These are phyloP conservation scores for Operophtera brumata DNA, from an alignment of 2,888 invertebrate genomes.

Conservation along the genomic window DNA sequence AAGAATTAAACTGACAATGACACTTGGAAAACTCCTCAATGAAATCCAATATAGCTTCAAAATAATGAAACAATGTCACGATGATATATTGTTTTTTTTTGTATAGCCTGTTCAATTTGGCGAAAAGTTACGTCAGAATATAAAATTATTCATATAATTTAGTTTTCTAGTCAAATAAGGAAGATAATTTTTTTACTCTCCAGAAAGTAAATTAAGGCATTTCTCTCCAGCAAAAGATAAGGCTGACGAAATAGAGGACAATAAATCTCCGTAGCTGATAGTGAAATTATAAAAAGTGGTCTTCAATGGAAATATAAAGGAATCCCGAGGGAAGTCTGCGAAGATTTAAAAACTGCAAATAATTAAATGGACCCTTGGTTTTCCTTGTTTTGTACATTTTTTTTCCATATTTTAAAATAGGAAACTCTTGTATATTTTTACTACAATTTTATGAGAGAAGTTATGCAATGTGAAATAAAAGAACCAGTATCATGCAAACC, in stretches of 20 bases:
- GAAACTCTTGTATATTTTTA: not conserved
- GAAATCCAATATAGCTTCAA: too few relatives aligned
- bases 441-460: not conserved
- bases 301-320: conserved; percentile 41
- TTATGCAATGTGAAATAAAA: not conserved
- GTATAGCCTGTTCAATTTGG: too few relatives aligned
- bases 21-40: too few relatives aligned
- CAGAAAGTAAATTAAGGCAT: conserved; percentile 29
- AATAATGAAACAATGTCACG: too few relatives aligned
- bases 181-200: conserved; percentile 15
- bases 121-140: too few relatives aligned
- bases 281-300: conserved; percentile 48
- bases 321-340: conserved; percentile 24
- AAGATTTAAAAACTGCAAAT: conserved; percentile 8
- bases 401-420: not conserved
- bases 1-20: too few relatives aligned
- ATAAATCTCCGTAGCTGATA: conserved; percentile 48
- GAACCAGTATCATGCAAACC: not conserved
- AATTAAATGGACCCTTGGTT: conserved; percentile 9
- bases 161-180: not conserved
- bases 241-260: conserved; percentile 39
- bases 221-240: conserved; percentile 41
- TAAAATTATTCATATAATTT: too few relatives aligned
- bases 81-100: too few relatives aligned
- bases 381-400: conserved; percentile 1